Evolutionary conservation across 2,113 vertebrate genomes (phyloP).

Genomic region (Shinisaurus crocodilurus): DNA sequence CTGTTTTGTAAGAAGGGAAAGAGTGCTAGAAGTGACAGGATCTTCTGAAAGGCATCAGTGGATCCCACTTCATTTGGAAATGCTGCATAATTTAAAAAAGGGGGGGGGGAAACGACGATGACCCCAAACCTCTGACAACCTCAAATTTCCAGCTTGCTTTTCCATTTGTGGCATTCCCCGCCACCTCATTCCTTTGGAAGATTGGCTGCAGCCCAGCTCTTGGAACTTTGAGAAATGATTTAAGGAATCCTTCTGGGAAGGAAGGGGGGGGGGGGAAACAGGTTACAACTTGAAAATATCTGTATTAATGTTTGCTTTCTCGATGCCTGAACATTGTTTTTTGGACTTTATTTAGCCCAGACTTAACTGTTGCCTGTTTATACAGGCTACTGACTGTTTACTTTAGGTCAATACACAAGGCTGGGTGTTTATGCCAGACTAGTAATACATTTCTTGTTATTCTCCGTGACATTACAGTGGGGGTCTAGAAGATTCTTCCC

Average conservation of each 20-base stretch:
- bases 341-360: constrained; percentile 48
- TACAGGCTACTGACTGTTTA: constrained; percentile 72
- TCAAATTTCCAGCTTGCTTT: background rate
- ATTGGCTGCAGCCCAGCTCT: fast-evolving
- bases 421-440: constrained; percentile 62
- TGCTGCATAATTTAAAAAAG: constrained; percentile 1
- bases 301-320: constrained; percentile 55
- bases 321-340: constrained; percentile 46
- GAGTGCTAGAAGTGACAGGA: background rate
- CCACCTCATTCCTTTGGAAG: background rate
- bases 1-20: background rate
- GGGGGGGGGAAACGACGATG: background rate
- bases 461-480: background rate
- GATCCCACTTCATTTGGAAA: constrained; percentile 9
- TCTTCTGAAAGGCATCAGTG: constrained; percentile 8
- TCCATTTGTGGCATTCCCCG: fast-evolving
- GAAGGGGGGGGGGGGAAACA: background rate
- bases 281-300: constrained; percentile 38
- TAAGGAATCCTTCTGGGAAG: constrained; percentile 25
- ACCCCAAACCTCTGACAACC: background rate
- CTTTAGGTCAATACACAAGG: constrained; percentile 64
- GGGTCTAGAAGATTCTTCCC: constrained; percentile 11
- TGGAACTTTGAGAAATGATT: constrained; percentile 23
- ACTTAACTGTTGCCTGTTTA: constrained; percentile 66
- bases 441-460: constrained; percentile 61